Evolutionary conservation across 1,140 invertebrate species (phyloP), one percentile per base, ranked within the genome.

Genomic region (Heliconius congener): DNA sequence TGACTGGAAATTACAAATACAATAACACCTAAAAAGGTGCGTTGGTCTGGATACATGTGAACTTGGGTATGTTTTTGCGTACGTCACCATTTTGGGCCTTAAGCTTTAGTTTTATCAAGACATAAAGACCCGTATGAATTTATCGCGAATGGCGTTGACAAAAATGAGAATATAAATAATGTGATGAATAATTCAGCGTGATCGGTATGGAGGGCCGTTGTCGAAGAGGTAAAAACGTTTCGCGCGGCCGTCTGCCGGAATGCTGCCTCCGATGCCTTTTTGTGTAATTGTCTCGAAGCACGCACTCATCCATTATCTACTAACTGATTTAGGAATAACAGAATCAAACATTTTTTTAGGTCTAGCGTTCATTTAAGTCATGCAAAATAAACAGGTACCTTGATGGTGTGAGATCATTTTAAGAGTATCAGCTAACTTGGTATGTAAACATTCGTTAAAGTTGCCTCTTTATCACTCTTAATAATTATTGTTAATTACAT

Each of bases 161-260:
- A 94, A 93, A 94, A 94, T 93, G 93, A 91, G 91, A 94, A 92
- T 93, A 93, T 94, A 93, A 92, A 91, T 90, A 93, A 91, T 92
- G 88, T 86, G 84, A 88, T 94, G 93, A 94, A 94, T 94, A 86
- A 94, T 94, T 93, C 93, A 94, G 93, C 91, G 93, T 93, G 90
- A 93, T 93, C 91, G 91, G 92, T 91, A 93, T 93, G 92, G 93
- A 90, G 84, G 90, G 87, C 88, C 82, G 88, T 88, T 87, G 89
- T 83, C 79, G 70, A 81, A 60, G 75, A 78, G 66, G 83, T 87
- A 93, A 92, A 94, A 93, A 93, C 83, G 79, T 60, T 81, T 87
- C 86, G 87, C 86, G 85, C 88, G 83, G 82, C 86, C 87, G 89
- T 86, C 84, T 86, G 85, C 83, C 80, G 91, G 93, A 93, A 94